Percentiles rank a stretch among this genome's conserved stretches.
These are phyloP conservation scores for Tadarida brasiliensis DNA, from an alignment of 2,797 vertebrate genomes.

Conservation along the genomic window DNA sequence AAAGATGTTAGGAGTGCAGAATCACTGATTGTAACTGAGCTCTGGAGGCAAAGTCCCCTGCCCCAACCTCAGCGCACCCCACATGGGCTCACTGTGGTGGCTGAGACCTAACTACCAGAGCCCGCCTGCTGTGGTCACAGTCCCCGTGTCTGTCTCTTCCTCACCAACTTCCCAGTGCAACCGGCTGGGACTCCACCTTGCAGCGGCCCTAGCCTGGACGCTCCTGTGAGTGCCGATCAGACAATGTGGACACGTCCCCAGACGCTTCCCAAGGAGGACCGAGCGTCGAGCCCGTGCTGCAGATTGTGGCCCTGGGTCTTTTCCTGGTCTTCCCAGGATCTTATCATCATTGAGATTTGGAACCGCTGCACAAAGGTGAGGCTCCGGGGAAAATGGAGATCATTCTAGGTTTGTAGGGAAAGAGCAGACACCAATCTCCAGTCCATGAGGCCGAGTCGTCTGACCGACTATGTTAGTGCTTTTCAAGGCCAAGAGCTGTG, in stretches of 20 bases:
- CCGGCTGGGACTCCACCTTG: too few relatives aligned
- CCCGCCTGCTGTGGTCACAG: too few relatives aligned
- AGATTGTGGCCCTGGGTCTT: background rate
- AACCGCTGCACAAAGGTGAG: background rate
- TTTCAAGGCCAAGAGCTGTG: background rate
- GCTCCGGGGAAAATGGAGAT: background rate
- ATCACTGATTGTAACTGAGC: background rate
- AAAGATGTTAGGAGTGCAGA: background rate
- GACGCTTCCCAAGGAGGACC: too few relatives aligned
- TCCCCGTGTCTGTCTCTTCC: too few relatives aligned
- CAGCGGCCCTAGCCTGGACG: fast-evolving
- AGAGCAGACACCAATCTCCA: background rate
- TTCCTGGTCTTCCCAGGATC: background rate
- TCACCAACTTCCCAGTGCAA: too few relatives aligned
- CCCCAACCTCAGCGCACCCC: fast-evolving
- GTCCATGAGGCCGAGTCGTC: background rate
- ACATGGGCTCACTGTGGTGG: fast-evolving
- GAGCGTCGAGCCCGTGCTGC: background rate
- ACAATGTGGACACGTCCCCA: background rate
- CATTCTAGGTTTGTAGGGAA: background rate
- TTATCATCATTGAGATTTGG: background rate
- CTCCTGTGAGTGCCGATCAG: background rate
- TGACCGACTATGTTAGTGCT: background rate
- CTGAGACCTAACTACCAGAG: too few relatives aligned
- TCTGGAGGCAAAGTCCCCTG: fast-evolving